Conservation (phyloP, 2,113 vertebrate species). For the Engraulis encrasicolus region DNA sequence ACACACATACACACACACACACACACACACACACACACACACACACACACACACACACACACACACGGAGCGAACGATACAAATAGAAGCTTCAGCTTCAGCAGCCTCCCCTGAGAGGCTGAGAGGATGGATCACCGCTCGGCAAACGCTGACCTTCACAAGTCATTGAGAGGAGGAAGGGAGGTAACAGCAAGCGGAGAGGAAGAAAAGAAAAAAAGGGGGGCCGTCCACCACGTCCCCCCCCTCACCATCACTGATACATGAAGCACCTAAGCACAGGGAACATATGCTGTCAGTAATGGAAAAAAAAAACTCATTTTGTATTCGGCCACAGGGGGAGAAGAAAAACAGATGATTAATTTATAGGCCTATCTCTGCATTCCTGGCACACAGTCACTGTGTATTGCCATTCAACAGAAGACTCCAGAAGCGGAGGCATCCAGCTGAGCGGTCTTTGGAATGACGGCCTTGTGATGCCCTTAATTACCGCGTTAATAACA, state of each 20-base stretch:
- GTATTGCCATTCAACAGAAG: neutral
- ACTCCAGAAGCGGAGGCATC: neutral
- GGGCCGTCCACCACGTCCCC: neutral
- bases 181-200: too few relatives aligned
- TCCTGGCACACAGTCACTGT: neutral
- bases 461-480: neutral
- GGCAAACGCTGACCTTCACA: constrained; percentile 29
- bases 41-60: constrained; percentile 17
- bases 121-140: neutral
- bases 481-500: neutral
- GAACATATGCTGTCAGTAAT: neutral
- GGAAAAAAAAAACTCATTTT: neutral
- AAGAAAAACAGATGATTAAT: neutral
- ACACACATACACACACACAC: neutral
- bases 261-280: neutral
- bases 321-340: neutral
- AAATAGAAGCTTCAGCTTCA: neutral
- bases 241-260: neutral
- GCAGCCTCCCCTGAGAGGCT: neutral
- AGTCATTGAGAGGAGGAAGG: constrained; percentile 30
- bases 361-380: neutral
- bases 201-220: neutral
- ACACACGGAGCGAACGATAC: neutral
- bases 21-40: constrained; percentile 11
- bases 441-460: neutral